phyloP scores from a whole-genome alignment of 2,888 invertebrate species.

The Spicauda simplicius region DNA sequence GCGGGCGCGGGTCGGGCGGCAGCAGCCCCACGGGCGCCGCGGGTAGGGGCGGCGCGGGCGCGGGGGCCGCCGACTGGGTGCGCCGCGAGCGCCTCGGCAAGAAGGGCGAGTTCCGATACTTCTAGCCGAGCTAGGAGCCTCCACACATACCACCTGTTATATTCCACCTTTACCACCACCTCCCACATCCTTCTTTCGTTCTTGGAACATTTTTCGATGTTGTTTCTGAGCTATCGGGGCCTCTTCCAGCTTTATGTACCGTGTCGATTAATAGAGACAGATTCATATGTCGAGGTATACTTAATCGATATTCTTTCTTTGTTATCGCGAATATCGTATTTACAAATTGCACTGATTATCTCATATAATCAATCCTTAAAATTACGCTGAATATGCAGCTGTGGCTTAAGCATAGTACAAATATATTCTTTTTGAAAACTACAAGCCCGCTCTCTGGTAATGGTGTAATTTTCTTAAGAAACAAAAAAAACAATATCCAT shows the following conservation, averaged over 20 bases:
- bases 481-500: background rate
- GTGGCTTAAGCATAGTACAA: constrained; percentile 20
- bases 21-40: constrained; percentile 66
- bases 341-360: no score
- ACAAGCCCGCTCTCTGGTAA: background rate
- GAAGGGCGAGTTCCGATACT: constrained; percentile 97
- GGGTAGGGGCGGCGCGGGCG: constrained; percentile 57
- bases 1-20: constrained; percentile 70
- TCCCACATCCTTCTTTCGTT: background rate
- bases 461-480: background rate
- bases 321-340: no score
- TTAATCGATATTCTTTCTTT: no score
- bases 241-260: background rate
- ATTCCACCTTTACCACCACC: background rate
- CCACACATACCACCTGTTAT: constrained; percentile 3
- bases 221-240: background rate
- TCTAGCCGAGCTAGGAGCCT: constrained; percentile 78
- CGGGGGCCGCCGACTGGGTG: constrained; percentile 89
- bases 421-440: constrained; percentile 6
- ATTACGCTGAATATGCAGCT: background rate
- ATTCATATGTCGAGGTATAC: no score
- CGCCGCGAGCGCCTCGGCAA: constrained; percentile 95
- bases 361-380: no score
- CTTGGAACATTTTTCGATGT: background rate
- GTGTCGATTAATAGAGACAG: background rate